Evolutionary conservation across 2,113 vertebrate genomes (phyloP).

Genomic region (Eublepharis macularius): DNA sequence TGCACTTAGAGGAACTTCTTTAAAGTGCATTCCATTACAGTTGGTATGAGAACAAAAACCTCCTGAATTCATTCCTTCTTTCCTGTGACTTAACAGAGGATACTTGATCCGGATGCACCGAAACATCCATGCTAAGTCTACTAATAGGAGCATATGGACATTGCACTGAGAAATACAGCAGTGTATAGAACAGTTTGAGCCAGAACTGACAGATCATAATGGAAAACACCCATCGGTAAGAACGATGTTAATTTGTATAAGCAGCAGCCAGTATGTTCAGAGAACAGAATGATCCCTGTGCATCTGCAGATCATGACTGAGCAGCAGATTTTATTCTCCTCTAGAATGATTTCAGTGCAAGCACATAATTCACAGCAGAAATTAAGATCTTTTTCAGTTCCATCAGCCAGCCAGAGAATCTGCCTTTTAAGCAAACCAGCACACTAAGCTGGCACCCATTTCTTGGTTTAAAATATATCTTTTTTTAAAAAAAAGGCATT

Average conservation of each 20-base stretch:
- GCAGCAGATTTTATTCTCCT: background rate
- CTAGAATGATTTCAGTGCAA: background rate
- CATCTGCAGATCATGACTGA: conserved; percentile 4
- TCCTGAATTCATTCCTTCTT: conserved; percentile 51
- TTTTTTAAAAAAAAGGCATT: background rate
- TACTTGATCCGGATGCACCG: conserved; percentile 46
- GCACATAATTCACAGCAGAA: background rate
- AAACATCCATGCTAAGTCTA: conserved; percentile 45
- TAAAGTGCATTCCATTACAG: too few relatives aligned
- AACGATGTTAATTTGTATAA: conserved; percentile 61
- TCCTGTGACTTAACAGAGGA: conserved; percentile 48
- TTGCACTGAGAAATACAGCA: conserved; percentile 20
- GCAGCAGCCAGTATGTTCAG: conserved; percentile 39
- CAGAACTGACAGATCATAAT: conserved; percentile 39
- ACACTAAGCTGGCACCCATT: background rate
- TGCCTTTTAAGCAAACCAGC: background rate
- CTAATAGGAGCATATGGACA: conserved; percentile 55
- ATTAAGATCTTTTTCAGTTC: background rate
- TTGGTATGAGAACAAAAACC: background rate
- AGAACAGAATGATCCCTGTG: background rate
- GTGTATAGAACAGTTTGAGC: conserved; percentile 34
- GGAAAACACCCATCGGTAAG: conserved; percentile 42
- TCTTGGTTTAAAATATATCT: background rate
- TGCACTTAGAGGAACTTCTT: too few relatives aligned
- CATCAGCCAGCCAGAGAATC: background rate